phyloP scores from a whole-genome alignment of 2,797 vertebrate species.

The Leptoclinus maculatus region DNA sequence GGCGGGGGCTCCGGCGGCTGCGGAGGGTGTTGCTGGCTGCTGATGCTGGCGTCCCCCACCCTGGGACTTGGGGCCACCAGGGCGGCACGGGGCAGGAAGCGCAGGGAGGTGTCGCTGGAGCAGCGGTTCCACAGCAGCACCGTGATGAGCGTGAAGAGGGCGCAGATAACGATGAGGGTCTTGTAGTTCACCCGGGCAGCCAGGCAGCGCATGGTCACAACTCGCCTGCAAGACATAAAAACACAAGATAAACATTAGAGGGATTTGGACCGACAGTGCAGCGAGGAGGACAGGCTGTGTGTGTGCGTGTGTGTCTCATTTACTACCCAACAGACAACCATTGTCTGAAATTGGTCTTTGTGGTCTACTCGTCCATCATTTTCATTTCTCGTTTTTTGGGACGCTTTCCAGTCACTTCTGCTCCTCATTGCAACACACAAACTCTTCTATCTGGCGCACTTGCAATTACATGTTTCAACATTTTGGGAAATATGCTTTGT shows the following conservation, averaged over 20 bases:
- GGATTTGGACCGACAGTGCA: too few relatives aligned
- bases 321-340: neutral
- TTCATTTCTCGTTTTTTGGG: neutral
- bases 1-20: slow-evolving; percentile 92
- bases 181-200: slow-evolving; percentile 97
- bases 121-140: slow-evolving; percentile 96
- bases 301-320: neutral
- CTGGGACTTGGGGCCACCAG: slow-evolving; percentile 83
- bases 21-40: slow-evolving; percentile 83
- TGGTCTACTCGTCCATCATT: neutral
- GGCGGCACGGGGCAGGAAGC: slow-evolving; percentile 79
- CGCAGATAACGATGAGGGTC: slow-evolving; percentile 95
- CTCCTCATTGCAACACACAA: neutral
- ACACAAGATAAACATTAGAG: slow-evolving; percentile 12
- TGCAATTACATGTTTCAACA: neutral
- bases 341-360: neutral
- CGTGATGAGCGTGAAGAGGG: slow-evolving; percentile 93
- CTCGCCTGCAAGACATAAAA: slow-evolving; percentile 75
- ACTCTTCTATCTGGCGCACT: neutral
- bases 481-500: neutral
- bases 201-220: slow-evolving; percentile 97
- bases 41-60: slow-evolving; percentile 77
- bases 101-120: slow-evolving; percentile 85
- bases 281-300: too few relatives aligned
- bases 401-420: neutral